Evolutionary conservation across 1,140 invertebrate species (phyloP).

Genomic region (Drosophila tsacasi): DNA sequence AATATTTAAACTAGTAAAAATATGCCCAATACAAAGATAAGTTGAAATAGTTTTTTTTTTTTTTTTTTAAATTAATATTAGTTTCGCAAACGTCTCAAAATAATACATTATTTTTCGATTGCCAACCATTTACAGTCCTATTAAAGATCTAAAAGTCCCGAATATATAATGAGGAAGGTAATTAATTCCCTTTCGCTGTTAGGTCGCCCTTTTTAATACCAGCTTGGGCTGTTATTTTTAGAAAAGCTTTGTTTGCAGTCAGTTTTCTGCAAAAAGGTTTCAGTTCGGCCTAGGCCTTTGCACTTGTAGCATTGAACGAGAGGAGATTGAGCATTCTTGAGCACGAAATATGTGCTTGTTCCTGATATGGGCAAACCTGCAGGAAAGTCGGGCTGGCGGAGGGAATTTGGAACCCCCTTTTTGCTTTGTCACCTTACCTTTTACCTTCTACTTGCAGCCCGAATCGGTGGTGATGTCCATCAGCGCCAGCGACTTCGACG

Average conservation of each 20-base stretch:
- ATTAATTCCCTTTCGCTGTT: not conserved
- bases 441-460: conserved; percentile 67
- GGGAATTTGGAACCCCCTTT: not conserved
- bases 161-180: not conserved
- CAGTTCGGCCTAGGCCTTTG: conserved; percentile 33
- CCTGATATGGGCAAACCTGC: conserved; percentile 47
- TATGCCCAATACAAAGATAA: no score
- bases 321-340: not conserved
- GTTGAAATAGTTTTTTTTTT: no score
- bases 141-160: not conserved
- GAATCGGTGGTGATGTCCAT: conserved; percentile 92
- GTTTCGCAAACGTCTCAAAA: not conserved
- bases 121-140: not conserved
- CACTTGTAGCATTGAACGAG: conserved; percentile 9
- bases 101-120: not conserved
- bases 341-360: conserved; percentile 45
- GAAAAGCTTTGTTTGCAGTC: conserved; percentile 5
- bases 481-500: conserved; percentile 95
- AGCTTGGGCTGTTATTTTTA: conserved; percentile 18
- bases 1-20: no score
- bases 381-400: conserved; percentile 50
- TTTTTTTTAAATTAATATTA: no score
- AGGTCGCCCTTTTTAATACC: not conserved
- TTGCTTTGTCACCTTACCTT: conserved; percentile 33
- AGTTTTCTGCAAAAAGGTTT: conserved; percentile 24